These are phyloP conservation scores for Microcebus ravelobensis DNA, from an alignment of 2,113 vertebrate species.

Conservation along the genomic window DNA sequence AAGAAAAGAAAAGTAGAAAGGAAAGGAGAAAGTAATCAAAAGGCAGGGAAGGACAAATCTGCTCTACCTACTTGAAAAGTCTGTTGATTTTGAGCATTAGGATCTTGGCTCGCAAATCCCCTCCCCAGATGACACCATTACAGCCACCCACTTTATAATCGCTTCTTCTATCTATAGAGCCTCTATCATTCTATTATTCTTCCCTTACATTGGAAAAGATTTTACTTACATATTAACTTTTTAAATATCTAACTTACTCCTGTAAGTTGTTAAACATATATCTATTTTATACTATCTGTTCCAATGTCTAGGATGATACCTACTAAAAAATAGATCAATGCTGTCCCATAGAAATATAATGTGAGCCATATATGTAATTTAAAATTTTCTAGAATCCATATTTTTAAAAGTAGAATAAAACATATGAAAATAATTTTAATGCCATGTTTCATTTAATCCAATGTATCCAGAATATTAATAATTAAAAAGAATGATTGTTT, in stretches of 20 bases:
- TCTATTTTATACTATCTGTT: not conserved
- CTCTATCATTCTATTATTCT: not conserved
- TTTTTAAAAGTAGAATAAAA: not conserved
- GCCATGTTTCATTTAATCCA: not conserved
- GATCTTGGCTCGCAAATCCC: not conserved
- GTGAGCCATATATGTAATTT: not conserved
- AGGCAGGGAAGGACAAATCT: not conserved
- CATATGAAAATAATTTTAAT: not conserved
- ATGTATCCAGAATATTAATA: not conserved
- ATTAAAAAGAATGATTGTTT: not conserved
- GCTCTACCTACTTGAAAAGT: not conserved
- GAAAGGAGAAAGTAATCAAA: not conserved
- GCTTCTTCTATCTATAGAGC: not conserved
- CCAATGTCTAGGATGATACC: not conserved
- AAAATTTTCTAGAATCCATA: not conserved
- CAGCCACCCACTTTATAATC: not conserved
- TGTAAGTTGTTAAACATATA: not conserved
- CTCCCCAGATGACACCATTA: not conserved
- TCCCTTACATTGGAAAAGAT: not conserved
- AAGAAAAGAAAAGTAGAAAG: not conserved
- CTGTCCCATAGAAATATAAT: not conserved
- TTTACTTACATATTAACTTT: not conserved
- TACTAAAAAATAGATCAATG: not conserved
- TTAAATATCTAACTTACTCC: not conserved
- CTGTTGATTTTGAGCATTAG: not conserved